Evolutionary conservation across 2,113 vertebrate genomes (phyloP), one percentile per base, ranked within the genome.

Genomic region (Carassius gibelio): DNA sequence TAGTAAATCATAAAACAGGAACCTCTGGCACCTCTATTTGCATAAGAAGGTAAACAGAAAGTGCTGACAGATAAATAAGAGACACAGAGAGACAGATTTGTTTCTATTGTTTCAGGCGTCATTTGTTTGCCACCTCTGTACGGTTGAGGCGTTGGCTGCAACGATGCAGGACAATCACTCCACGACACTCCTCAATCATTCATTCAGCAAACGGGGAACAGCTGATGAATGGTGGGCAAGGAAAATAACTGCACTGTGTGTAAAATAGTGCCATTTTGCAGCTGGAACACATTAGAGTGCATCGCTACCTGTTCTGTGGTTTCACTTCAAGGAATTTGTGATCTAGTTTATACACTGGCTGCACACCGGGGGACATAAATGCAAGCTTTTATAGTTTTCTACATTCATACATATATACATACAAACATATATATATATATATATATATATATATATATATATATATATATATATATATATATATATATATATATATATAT

Each of bases 51-150:
- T 74, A 81, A 77, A 82, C 69, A 82, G 86, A 89, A 71, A 83
- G 21, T 55, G 52, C 34, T 72, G 36, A 50, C 26, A 72, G 75
- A 59, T 69, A 87, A 85, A 26, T 6, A 59, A 38, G 17, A 30
- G 17, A 4, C 1, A 0, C 45, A 69, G 11, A 42, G 13, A 38
- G 38, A 57, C 26, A 55, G 8, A 84, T 74, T 82, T 42, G 64
- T 85, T 85, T 78, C 23, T 36, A 52, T 79, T 84, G 82, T 84
- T 87, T 87, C 30, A 87, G 82, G 85, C 83, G 82, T 93, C 88
- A 91, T 92, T 89, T 90, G 82, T 84, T 71, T 34, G n/a, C 61
- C 86, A 84, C 81, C 68, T 88, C 81, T 57, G 86, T 89, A 78
- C 10, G 62, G 84, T 76, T 77, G 76, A 79, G 34, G 34, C 11